These are phyloP conservation scores for Araneus ventricosus DNA, from an alignment of 1,140 invertebrate genomes.

Conservation along the genomic window DNA sequence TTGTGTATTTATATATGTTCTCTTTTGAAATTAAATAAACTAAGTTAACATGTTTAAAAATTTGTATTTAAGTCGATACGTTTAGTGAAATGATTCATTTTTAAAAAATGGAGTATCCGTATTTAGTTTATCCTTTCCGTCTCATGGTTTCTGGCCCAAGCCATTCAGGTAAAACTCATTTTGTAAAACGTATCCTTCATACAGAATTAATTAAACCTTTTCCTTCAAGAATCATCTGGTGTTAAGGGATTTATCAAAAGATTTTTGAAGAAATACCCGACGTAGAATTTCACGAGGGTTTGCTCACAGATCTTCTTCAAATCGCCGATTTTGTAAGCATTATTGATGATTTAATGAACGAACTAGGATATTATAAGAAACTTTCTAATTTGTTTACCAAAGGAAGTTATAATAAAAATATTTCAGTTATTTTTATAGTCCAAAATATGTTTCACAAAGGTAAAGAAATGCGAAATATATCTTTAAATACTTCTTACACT, in stretches of 20 bases:
- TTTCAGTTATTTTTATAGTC: neutral
- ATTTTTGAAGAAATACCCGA: neutral
- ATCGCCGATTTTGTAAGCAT: neutral
- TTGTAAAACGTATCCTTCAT: neutral
- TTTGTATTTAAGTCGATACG: no score
- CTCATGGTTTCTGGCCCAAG: accelerated
- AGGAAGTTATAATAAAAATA: neutral
- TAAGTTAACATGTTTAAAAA: no score
- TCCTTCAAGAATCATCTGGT: conserved; percentile 16
- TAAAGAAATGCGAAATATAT: neutral
- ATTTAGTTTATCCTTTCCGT: accelerated
- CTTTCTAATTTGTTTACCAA: neutral
- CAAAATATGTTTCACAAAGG: conserved; percentile 6
- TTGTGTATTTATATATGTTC: no score
- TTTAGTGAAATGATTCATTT: no score
- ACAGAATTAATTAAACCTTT: neutral
- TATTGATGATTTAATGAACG: neutral
- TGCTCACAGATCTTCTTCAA: neutral
- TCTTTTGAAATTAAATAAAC: no score
- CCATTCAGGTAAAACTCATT: no score
- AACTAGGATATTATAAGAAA: neutral
- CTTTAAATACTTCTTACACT: neutral
- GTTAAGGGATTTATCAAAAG: neutral
- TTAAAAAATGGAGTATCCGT: no score
- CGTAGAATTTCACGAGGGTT: neutral